Conservation (phyloP, 2,797 vertebrate genomes). For the Coranthus polyacanthus region DNA sequence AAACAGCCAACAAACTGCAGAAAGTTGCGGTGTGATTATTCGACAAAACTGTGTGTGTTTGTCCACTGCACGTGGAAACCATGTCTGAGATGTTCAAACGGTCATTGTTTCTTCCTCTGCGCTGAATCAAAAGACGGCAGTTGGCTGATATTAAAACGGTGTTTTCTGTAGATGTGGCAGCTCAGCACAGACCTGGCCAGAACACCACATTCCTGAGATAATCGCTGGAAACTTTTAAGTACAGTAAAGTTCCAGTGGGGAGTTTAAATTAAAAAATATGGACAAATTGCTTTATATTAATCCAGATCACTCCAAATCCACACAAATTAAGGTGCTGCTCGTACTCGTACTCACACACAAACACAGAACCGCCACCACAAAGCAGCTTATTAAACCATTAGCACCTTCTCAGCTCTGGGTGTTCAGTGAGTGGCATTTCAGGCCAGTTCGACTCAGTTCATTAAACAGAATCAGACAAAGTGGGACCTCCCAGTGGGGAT, state of each 20-base stretch:
- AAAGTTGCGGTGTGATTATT: slow-evolving; percentile 35
- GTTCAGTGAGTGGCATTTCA: slow-evolving; percentile 67
- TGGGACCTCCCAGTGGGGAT: slow-evolving; percentile 45
- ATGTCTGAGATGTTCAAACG: slow-evolving; percentile 9
- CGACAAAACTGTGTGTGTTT: slow-evolving; percentile 14
- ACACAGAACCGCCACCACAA: slow-evolving; percentile 42
- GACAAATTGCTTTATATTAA: slow-evolving; percentile 69
- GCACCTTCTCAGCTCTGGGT: slow-evolving; percentile 68
- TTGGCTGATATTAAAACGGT: slow-evolving; percentile 7
- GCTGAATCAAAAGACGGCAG: slow-evolving; percentile 30
- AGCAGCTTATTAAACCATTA: slow-evolving; percentile 77
- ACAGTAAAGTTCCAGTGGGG: slow-evolving; percentile 31
- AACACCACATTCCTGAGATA: slow-evolving; percentile 41
- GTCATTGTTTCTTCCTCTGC: slow-evolving; percentile 6
- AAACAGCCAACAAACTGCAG: slow-evolving; percentile 33
- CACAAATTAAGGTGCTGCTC: neutral
- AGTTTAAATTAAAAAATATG: slow-evolving; percentile 61
- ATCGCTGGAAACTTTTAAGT: slow-evolving; percentile 58
- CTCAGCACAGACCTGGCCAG: slow-evolving; percentile 36
- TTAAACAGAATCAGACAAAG: slow-evolving; percentile 79
- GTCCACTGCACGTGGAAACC: slow-evolving; percentile 14
- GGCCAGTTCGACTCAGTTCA: slow-evolving; percentile 78
- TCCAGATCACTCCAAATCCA: slow-evolving; percentile 66
- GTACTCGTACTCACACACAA: too few species aligned
- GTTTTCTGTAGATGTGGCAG: slow-evolving; percentile 44